These are phyloP conservation scores for Leuctra nigra DNA, from an alignment of 2,888 invertebrate genomes.

Conservation along the genomic window DNA sequence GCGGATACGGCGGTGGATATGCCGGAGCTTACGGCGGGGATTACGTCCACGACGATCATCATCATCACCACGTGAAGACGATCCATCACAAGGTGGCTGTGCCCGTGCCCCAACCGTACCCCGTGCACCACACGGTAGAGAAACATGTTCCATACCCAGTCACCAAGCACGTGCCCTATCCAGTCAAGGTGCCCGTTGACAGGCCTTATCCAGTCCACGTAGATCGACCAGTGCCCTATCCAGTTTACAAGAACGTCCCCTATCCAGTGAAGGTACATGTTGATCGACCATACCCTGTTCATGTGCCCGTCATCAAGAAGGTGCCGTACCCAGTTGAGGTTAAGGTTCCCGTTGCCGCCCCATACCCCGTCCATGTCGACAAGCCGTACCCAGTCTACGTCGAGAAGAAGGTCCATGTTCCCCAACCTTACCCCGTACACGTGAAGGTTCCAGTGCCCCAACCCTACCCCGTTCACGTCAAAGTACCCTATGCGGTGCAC, in stretches of 20 bases:
- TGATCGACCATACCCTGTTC: constrained; percentile 66
- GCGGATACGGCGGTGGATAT: constrained; percentile 30
- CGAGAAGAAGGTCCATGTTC: constrained; percentile 39
- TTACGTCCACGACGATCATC: constrained; percentile 37
- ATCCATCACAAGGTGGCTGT: not conserved
- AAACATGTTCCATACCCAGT: constrained; percentile 20
- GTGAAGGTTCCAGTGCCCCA: constrained; percentile 59
- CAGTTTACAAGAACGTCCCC: constrained; percentile 72
- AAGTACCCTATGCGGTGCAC: constrained; percentile 45
- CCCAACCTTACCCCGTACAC: constrained; percentile 47
- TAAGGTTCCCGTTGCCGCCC: constrained; percentile 22
- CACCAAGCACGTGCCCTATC: constrained; percentile 68
- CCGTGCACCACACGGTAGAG: constrained; percentile 45
- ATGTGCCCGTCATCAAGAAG: constrained; percentile 51
- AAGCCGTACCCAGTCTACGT: constrained; percentile 59
- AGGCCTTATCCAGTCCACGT: constrained; percentile 20
- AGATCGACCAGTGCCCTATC: constrained; percentile 30
- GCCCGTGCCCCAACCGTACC: constrained; percentile 62
- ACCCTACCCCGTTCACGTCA: constrained; percentile 44
- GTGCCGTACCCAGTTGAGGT: constrained; percentile 44
- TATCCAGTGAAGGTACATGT: constrained; percentile 43
- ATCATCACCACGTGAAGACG: constrained; percentile 7
- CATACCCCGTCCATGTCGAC: constrained; percentile 26
- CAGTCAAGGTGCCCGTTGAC: constrained; percentile 40
- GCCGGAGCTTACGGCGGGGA: constrained; percentile 40